Conservation (phyloP, 2,113 vertebrate genomes). For the Meles meles region DNA sequence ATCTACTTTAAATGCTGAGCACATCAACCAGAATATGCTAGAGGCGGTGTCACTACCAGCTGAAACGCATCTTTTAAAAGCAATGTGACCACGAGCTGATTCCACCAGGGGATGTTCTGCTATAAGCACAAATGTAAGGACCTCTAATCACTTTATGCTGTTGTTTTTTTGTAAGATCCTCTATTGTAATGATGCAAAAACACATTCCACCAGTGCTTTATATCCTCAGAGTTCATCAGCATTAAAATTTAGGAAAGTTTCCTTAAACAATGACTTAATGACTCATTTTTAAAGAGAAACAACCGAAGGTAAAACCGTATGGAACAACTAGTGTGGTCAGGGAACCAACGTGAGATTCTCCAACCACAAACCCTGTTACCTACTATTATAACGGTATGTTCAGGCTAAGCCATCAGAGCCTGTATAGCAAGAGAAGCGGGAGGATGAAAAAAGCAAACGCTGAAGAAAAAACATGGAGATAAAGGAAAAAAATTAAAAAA, state of each 20-base stretch:
- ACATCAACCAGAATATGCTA: background rate
- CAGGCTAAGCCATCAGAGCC: conserved; percentile 41
- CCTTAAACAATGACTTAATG: background rate
- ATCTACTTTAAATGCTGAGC: conserved; percentile 43
- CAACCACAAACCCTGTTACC: background rate
- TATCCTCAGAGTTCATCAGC: background rate
- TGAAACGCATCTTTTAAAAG: conserved; percentile 16
- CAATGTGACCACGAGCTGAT: background rate
- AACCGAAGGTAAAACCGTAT: background rate
- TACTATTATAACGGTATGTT: background rate
- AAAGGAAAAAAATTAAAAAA: background rate
- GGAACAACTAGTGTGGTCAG: background rate
- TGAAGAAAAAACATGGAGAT: background rate
- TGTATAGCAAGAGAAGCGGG: conserved; percentile 36
- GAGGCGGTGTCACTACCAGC: background rate
- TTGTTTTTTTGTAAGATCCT: background rate
- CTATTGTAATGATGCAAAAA: background rate
- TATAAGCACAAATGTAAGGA: background rate
- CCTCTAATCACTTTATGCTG: background rate
- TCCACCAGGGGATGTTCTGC: background rate
- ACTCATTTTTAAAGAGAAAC: background rate
- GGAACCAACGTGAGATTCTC: background rate
- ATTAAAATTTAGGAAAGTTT: background rate
- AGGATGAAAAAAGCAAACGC: conserved; percentile 33
- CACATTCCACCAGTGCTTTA: background rate